Base-by-base conservation (phyloP, 2,797 vertebrate species). In the Xiphophorus birchmanni region DNA sequence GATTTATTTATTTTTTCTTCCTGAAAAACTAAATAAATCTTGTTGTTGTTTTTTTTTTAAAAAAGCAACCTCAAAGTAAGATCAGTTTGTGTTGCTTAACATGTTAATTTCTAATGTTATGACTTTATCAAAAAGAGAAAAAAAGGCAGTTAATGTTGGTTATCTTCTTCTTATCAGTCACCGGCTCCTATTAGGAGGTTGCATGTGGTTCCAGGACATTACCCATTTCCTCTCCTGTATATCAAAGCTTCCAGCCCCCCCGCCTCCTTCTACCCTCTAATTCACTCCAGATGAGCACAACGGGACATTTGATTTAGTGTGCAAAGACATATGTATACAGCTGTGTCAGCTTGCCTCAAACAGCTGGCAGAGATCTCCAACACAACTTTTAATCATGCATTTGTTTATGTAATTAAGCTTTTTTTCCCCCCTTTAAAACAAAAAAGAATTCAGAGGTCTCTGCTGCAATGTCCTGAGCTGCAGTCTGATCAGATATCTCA, bases 241-340 rank as follows among this genome's bases (percentile, higher is more conserved):
- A 93, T 95, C 93, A 95, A 94, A 95, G 94, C 86, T 80, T 88
- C 44, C 4, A 88, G 77, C 69, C 81, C 81, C 89, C 89, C 74
- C 88, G 82, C 88, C 52, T 26, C 91, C 83, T 87, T 86, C 81
- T 67, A 69, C 74, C 65, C 75, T 79, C 91, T 95, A 95, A 95
- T 94, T 94, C 90, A 88, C 82, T 94, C 94, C 95, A 95, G 94
- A 95, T 94, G 94, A 95, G 90, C 94, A 95, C 94, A 94, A 94
- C 92, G 93, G 94, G 94, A 94, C 93, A 89, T 95, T 95, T 95
- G 94, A 95, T 95, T 94, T 94, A 93, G 94, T 93, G 90, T 87
- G 86, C 92, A 88, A 88, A 95, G 92, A 95, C 91, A 94, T 93
- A 93, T 94, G 94, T 93, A 94, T 93, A 94, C 94, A 95, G 94